These are phyloP conservation scores for Tylochromis polylepis DNA, from an alignment of 2,113 vertebrate species.

Conservation along the genomic window DNA sequence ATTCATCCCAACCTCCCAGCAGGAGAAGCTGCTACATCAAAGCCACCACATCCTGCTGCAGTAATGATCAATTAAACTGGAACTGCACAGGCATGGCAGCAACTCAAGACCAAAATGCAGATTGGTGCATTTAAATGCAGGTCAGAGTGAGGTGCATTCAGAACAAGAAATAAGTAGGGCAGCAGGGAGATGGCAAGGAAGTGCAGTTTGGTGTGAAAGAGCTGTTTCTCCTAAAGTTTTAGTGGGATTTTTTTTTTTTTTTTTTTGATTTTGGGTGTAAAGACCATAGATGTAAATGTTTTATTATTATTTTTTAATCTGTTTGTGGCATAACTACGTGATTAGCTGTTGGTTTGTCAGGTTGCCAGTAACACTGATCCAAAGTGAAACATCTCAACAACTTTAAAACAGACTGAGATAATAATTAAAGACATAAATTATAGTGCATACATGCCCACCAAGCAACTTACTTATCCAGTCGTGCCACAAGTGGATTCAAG, in stretches of 20 bases:
- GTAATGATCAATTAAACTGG: constrained; percentile 16
- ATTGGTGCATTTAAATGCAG: constrained; percentile 57
- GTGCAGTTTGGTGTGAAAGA: background rate
- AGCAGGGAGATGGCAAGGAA: background rate
- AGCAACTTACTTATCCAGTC: background rate
- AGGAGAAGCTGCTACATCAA: constrained; percentile 21
- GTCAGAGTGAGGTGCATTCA: constrained; percentile 48
- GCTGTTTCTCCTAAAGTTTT: background rate
- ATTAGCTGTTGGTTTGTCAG: background rate
- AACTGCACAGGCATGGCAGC: background rate
- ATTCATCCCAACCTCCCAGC: constrained; percentile 12
- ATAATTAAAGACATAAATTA: background rate
- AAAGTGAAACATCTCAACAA: background rate
- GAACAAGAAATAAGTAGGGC: constrained; percentile 41
- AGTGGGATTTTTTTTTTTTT: background rate
- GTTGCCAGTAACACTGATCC: background rate
- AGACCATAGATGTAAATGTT: background rate
- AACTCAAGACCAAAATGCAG: constrained; percentile 20
- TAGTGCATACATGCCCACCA: background rate
- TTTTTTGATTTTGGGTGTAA: background rate
- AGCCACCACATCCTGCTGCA: constrained; percentile 13
- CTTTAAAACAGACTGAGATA: background rate
- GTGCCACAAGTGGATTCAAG: background rate
- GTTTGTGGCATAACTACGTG: background rate
- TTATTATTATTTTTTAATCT: background rate